Base-by-base conservation (phyloP, 2,888 invertebrate genomes). In the Atherix ibis region DNA sequence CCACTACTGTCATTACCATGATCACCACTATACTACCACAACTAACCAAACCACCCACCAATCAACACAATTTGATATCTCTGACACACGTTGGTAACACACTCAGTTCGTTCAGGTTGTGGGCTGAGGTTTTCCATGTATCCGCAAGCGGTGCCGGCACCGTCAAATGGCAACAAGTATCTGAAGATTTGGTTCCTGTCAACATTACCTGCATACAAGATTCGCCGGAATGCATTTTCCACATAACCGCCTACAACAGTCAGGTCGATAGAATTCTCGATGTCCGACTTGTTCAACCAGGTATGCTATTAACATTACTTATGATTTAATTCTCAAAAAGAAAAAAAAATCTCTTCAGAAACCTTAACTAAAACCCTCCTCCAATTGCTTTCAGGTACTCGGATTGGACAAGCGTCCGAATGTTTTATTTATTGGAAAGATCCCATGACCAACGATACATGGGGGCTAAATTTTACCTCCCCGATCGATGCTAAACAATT, bases 391-490 rank as follows among this genome's bases (percentile, higher is more conserved):
- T 17, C 58, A 91, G 94, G 92, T 38, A 95, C 94, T 35, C 76
- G 92, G 48, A 87, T 97, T 56, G 92, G 92, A 15, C 94, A 94
- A 65, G 94, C 94, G 27, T 94, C 94, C 25, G 95, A 95, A 69
- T 94, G 95, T 64, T 97, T 97, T 65, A 88, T 95, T 38, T 95
- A 95, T 64, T 95, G 95, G 95, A 89, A 91, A 61, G 95, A 95
- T 65, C 83, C 89, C 31, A 84, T 87, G 79, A 88, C 87, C 51
- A 87, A 85, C 63, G 91, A 91, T 63, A 95, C 95, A 27, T 97
- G 95, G 95, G 95, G 95, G 40, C 73, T 95, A 44, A 97, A 95
- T 65, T 97, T 97, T 58, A 94, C 94, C 35, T 92, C 92, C 37
- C 85, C 94, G 41, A 87, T 89, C 51, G 95, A 97, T 63, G 95